Conservation (phyloP, 2,797 vertebrate genomes). For the Alosa sapidissima region DNA sequence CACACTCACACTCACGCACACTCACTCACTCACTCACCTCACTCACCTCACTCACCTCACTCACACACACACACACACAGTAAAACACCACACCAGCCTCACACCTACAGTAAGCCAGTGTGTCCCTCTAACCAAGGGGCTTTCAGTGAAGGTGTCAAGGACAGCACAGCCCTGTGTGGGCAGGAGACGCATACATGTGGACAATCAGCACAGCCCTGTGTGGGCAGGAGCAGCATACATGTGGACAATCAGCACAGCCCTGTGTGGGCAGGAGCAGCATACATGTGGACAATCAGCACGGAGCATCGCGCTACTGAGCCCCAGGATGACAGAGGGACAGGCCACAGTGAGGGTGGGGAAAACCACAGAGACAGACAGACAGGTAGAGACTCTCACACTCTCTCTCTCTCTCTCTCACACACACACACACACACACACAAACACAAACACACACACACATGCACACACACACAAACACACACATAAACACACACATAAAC, state of each 20-base stretch:
- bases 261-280: neutral
- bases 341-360: neutral
- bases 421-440: neutral
- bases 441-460: neutral
- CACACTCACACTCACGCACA: neutral
- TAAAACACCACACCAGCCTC: neutral
- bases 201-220: neutral
- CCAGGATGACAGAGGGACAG: neutral
- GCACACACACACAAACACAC: constrained; percentile 11
- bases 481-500: neutral
- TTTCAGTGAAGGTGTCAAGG: neutral
- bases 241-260: neutral
- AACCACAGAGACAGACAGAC: neutral
- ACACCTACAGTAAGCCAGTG: neutral
- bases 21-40: neutral
- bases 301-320: neutral
- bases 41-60: neutral
- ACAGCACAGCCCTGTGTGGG: too few relatives aligned
- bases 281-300: neutral
- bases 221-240: neutral
- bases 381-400: neutral
- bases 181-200: too few relatives aligned
- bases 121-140: neutral
- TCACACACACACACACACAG: neutral
- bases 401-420: neutral